Base-by-base conservation (phyloP, 64 coral and sea anemone species). In the Dendrophyllia cribrosa region DNA sequence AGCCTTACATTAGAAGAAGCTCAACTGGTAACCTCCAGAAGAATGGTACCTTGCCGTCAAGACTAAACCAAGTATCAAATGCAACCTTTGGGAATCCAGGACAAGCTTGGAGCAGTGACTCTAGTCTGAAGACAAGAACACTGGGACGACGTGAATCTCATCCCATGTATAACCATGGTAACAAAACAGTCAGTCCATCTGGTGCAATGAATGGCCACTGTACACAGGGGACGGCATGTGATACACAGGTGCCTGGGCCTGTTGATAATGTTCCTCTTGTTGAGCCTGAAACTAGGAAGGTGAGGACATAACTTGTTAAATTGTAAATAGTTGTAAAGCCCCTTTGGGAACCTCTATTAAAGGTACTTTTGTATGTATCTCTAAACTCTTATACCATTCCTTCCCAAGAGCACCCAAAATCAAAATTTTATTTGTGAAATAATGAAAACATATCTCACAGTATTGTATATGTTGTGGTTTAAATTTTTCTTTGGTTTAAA, bases 221-320 rank as follows among this genome's bases (percentile, higher is more conserved):
- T 81, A 43, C 80, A 52, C 45, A 62, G 0, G 86, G 65, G n/a
- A 72, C 55, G 52, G 43, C 66, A 48, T 87, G 51, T 20, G 24
- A 23, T 7, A 83, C 68, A 17, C 74, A 79, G 10, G 94, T 76
- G 17, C 96, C 96, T 66, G 96, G 96, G 6, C 91, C 90, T 8
- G 87, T 98, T 76, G 94, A 98, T 88, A 98, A 98, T 72, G 74
- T 92, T 2, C 90, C 87, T 22, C 86, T 98, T 17, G 85, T 98
- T 19, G 97, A 98, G 66, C 66, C 79, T 88, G 97, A 98, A 21
- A 77, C 87, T 43, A 89, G 97, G 72, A 98, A 98, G 97, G 97
- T 98, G 58, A 26, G 63, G 59, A 75, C 4, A 59, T 69, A 34
- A 34, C 46, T 20, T 0, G 19, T 59, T 25, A 66, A 17, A 7